A percentile compares a stretch with the other conserved stretches of the same genome.
Evolutionary conservation across 2,797 vertebrate species (phyloP).

Genomic region (Fratercula arctica): DNA sequence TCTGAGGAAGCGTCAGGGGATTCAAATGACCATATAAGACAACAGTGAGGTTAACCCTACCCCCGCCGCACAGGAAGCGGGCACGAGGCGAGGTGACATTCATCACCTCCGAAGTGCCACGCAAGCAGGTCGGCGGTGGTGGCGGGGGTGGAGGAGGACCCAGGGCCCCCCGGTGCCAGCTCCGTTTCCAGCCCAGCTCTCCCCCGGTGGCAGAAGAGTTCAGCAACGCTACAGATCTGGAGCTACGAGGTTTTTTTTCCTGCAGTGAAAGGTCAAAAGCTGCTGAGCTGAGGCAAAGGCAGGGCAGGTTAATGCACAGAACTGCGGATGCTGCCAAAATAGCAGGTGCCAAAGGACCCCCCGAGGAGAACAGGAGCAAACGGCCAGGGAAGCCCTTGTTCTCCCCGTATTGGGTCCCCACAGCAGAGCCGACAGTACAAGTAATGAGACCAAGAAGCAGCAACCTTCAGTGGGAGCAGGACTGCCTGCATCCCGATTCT

Average conservation of each 20-base stretch:
- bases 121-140: neutral
- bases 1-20: conserved; percentile 84
- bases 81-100: conserved; percentile 61
- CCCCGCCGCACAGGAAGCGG: conserved; percentile 60
- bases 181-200: neutral
- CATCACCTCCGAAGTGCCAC: neutral
- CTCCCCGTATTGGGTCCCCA: accelerated
- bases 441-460: neutral
- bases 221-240: neutral
- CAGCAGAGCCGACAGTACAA: neutral
- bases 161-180: neutral
- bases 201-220: neutral
- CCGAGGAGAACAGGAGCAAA: neutral
- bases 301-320: neutral
- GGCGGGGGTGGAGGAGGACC: neutral
- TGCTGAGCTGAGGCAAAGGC: neutral
- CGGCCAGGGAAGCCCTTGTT: neutral
- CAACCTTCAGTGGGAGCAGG: neutral
- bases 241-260: neutral
- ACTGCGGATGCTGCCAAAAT: neutral
- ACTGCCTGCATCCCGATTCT: neutral
- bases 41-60: conserved; percentile 80
- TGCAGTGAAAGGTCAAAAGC: neutral
- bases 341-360: neutral
- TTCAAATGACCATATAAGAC: conserved; percentile 94